Base-by-base conservation (phyloP, 2,888 invertebrate species). In the Archips crataeganus region DNA sequence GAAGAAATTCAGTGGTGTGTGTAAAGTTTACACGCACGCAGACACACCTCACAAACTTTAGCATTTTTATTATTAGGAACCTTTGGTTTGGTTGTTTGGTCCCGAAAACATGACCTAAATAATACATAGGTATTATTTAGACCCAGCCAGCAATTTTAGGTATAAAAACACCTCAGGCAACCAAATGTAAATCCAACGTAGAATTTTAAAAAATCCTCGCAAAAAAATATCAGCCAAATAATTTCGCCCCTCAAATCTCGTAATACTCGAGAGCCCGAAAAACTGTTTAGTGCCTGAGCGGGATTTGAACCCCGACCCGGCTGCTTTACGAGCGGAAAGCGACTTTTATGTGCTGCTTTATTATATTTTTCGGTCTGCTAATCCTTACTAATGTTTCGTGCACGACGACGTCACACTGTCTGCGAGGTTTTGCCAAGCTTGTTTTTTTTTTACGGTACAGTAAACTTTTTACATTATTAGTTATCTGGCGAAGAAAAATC, bases 211-310 rank as follows among this genome's bases (percentile, higher is more conserved):
- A 65, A 51, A 36, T 9, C 36, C 49, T 11, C 9, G 34, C 64
- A 32, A 13, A 65, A 51, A 51, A 64, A 64, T 47, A 64, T 34
- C 10, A 15, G 3, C 60, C 2, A 39, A 15, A 65, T 51, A 15
- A 36, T 51, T 45, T 11, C 0, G 36, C 36, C 42, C 36, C 64
- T 6, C 36, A 51, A 65, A 65, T 51, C 65, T 49, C 11, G 10
- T 36, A 49, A 63, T 32, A 23, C 63, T 45, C 32, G 15, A 51
- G 49, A 49, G 34, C 65, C 65, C 45, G 65, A 65, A 51, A 65
- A 65, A 65, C 65, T 65, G 65, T 65, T 65, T 65, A 65, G 65
- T 65, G 65, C 34, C 45, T 42, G 32, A 9, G 13, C 60, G 65
- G 51, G 65, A 65, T 65, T 36, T 65, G 36, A 39, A 51, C 65